Evolutionary conservation across 2,888 invertebrate species (phyloP).

Genomic region (Acrobasis repandana): DNA sequence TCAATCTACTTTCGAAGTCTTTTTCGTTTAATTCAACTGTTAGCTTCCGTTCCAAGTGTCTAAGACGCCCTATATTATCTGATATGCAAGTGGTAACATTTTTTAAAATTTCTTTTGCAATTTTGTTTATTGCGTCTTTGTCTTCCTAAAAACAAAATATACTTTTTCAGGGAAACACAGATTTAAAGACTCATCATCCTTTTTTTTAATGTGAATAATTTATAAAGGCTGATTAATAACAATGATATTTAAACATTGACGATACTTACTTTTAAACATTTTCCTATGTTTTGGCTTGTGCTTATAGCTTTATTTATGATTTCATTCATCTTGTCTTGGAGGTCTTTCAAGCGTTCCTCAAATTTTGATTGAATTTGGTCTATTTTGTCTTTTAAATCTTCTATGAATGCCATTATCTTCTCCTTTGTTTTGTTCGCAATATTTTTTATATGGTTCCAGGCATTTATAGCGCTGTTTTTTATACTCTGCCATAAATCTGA

Average conservation of each 20-base stretch:
- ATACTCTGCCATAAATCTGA: constrained; percentile 45
- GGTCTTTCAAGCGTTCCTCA: constrained; percentile 36
- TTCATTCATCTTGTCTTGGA: constrained; percentile 38
- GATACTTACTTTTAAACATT: constrained; percentile 49
- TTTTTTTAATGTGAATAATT: no score
- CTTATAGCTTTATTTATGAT: constrained; percentile 39
- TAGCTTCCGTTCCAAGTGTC: constrained; percentile 30
- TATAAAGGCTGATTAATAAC: no score
- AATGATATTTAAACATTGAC: no score
- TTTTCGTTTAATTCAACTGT: constrained; percentile 38
- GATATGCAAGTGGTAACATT: constrained; percentile 44
- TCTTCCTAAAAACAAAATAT: constrained; percentile 42
- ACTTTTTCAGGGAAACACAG: background rate
- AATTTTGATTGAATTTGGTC: constrained; percentile 36
- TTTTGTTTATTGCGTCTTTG: constrained; percentile 38
- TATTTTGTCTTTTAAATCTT: constrained; percentile 43
- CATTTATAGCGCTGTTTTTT: constrained; percentile 41
- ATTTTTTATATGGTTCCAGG: constrained; percentile 47
- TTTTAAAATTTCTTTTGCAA: constrained; percentile 39
- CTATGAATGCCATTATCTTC: constrained; percentile 41
- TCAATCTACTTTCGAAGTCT: constrained; percentile 39
- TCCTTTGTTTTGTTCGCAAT: constrained; percentile 43
- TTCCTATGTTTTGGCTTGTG: constrained; percentile 39
- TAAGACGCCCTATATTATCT: constrained; percentile 36
- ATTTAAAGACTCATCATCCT: no score